Evolutionary conservation across 2,113 vertebrate species (phyloP), one percentile per base, ranked within the genome.

Genomic region (Rhynchopsitta pachyrhyncha): DNA sequence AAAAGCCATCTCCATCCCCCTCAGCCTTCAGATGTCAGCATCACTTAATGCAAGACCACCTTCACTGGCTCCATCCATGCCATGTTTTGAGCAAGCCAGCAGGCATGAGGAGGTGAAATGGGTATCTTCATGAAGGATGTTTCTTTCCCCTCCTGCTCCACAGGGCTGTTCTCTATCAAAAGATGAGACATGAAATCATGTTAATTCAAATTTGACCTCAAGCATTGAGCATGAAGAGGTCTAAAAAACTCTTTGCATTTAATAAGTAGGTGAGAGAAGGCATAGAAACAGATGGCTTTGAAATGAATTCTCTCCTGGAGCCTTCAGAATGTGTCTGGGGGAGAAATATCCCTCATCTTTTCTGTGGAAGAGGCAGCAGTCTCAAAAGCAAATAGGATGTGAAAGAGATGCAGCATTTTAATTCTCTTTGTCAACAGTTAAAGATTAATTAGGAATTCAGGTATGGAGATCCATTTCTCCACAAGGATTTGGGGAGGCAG

Each of bases 201-300:
- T 46, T 93, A 35, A 60, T 93, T 91, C 50, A 67, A 63, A 82
- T 71, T 88, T 31, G 41, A 35, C 68, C 49, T 78, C 80, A 39
- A 66, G 60, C 46, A 29, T 3, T 67, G 29, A 81, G 55, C 76
- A n/a, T 16, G 46, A 83, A 83, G 28, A 74, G 60, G 46, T 71
- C 80, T 89, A 39, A 62, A 69, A 90, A 77, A 2, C 17, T 7
- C 10, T 86, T 85, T 87, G 33, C 7, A 63, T 83, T 85, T 79
- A 87, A 85, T 42, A 87, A 91, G 71, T 60, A 79, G 16, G 39
- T 84, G 84, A 86, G 66, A 86, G 31, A 82, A 87, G 63, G 47
- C 33, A 89, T 14, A 70, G 50, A 92, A 91, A 66, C 80, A 92
- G 82, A 88, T 81, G 57, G 78, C 44, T 87, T 91, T 88, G 63